These are phyloP conservation scores for Camptogramma bilineatum DNA, from an alignment of 2,888 invertebrate genomes.

Conservation along the genomic window DNA sequence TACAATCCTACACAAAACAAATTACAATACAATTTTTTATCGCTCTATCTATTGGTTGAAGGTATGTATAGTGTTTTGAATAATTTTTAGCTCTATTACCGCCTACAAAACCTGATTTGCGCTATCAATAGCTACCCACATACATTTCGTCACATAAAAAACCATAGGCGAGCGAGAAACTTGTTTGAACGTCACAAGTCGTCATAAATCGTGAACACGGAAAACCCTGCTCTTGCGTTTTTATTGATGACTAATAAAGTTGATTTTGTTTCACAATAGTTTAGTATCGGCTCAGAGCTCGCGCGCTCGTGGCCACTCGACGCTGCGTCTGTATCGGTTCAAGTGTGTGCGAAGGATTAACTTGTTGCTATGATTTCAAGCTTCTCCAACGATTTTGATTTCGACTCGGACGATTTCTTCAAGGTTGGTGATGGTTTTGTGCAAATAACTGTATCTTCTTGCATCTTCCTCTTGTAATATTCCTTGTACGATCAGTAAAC, in stretches of 20 bases:
- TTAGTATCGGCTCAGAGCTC: conserved; percentile 13
- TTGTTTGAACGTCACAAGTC: background rate
- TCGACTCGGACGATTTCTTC: conserved; percentile 44
- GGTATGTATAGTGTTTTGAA: conserved; percentile 6
- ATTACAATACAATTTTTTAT: background rate
- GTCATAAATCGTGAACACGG: conserved; percentile 14
- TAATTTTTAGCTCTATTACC: background rate
- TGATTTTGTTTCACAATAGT: conserved; percentile 12
- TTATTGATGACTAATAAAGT: conserved; percentile 35
- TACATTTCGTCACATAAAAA: background rate
- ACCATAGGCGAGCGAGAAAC: background rate
- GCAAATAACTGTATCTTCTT: conserved; percentile 2
- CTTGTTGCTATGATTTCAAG: conserved; percentile 47
- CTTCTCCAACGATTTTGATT: conserved; percentile 30
- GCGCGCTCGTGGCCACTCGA: conserved; percentile 7
- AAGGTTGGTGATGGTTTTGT: conserved; percentile 45
- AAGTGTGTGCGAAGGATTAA: conserved; percentile 29
- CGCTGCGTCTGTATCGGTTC: conserved; percentile 30
- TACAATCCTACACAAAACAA: too few species aligned
- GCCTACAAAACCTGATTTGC: background rate
- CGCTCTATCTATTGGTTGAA: background rate
- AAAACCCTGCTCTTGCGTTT: conserved; percentile 35
- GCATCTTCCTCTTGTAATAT: background rate
- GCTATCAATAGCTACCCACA: conserved; percentile 3
- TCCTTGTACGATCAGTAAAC: background rate